Percentiles rank a stretch among this genome's conserved stretches.
phyloP scores from a whole-genome alignment of 2,888 invertebrate species.

The Leptura quadrifasciata region DNA sequence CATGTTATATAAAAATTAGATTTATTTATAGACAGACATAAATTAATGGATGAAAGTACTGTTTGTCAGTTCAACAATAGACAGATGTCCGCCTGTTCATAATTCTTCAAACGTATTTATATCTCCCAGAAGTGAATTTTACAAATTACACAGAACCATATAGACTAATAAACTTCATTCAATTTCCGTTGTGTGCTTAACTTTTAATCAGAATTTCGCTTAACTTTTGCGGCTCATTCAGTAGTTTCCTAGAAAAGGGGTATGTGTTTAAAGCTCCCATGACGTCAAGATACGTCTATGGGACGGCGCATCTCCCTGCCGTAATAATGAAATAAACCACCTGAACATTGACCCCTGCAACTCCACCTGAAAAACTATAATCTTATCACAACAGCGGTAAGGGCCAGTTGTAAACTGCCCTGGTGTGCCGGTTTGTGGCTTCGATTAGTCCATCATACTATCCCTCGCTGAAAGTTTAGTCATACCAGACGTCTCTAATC shows the following conservation, averaged over 20 bases:
- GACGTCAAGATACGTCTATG: slow-evolving; percentile 19
- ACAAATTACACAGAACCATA: background rate
- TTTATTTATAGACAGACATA: too few relatives aligned
- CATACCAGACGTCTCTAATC: too few relatives aligned
- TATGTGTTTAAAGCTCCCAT: slow-evolving; percentile 14
- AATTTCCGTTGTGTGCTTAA: background rate
- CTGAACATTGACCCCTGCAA: slow-evolving; percentile 39
- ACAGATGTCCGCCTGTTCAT: background rate
- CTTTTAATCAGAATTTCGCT: background rate
- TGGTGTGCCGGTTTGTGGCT: background rate
- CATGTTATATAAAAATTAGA: too few relatives aligned
- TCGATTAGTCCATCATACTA: too few relatives aligned
- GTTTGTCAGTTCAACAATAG: background rate
- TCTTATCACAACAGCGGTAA: slow-evolving; percentile 1
- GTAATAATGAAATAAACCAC: slow-evolving; percentile 31
- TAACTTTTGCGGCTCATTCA: background rate
- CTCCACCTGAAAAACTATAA: slow-evolving; percentile 24
- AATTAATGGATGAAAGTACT: too few relatives aligned
- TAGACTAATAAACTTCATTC: too few relatives aligned
- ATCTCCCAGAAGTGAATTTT: background rate
- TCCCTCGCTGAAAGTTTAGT: too few relatives aligned
- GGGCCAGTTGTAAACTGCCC: background rate
- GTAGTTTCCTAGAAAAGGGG: slow-evolving; percentile 23
- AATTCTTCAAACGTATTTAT: background rate
- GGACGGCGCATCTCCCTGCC: slow-evolving; percentile 16